Evolutionary conservation across 2,113 vertebrate species (phyloP), one percentile per base, ranked within the genome.

Genomic region (Strigops habroptila): DNA sequence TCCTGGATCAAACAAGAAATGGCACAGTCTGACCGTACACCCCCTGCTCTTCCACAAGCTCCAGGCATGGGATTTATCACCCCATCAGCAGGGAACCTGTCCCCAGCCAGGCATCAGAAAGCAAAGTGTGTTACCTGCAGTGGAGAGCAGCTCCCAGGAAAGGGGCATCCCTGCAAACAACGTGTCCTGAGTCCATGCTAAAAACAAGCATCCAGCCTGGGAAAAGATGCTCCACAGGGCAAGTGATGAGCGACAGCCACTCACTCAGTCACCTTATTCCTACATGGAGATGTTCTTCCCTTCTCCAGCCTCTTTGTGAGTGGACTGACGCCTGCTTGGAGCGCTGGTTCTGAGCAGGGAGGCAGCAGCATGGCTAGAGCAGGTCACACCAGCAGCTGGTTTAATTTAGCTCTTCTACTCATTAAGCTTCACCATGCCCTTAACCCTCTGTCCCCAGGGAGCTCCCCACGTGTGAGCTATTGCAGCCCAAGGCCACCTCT

Each of bases 181-280:
- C 30, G 43, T 12, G 3, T 14, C 67, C 8, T 2, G 21, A 81
- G n/a, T 2, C 82, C 85, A 24, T 55, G 68, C 85, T 74, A 14
- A 28, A 51, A 55, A 19, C 49, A 21, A 68, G 27, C 5, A 1
- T 18, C 77, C 73, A 5, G 33, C 46, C 15, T 0, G 5, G 65
- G 73, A 27, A 3, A 35, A 1, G 1, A 84, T 9, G 52, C 77
- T 49, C 63, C 2, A 6, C 2, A 0, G 39, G 30, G 39, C 49
- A 11, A 70, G 31, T 0, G 1, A 37, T 1, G 1, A 37, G 5
- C 69, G 43, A 4, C 14, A 19, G 3, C 33, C 53, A 1, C 11
- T 15, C 4, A 0, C 31, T 16, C 21, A 3, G 39, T 4, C 2
- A 12, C 57, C 37, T 22, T 11, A 9, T 27, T 18, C 67, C 67